These are phyloP conservation scores for Erebia aethiops DNA, from an alignment of 2,888 invertebrate species.

Conservation along the genomic window DNA sequence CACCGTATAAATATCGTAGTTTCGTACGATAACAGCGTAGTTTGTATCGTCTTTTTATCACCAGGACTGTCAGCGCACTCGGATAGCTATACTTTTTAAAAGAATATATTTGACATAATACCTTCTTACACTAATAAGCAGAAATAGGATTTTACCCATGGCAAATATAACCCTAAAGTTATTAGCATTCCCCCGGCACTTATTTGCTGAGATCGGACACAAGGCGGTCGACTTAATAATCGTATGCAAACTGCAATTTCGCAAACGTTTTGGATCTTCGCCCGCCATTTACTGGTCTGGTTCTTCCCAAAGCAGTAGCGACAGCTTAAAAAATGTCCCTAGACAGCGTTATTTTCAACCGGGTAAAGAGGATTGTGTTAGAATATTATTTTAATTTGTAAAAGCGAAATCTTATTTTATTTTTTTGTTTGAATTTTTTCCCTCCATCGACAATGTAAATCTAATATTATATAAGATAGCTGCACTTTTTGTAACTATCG, in stretches of 20 bases:
- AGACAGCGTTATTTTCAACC: constrained; percentile 10
- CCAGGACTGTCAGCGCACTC: too few relatives aligned
- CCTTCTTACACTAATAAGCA: neutral
- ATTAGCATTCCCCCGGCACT: constrained; percentile 11
- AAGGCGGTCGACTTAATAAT: constrained; percentile 16
- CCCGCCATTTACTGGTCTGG: constrained; percentile 14
- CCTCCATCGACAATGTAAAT: too few relatives aligned
- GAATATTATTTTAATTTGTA: neutral
- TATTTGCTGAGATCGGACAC: constrained; percentile 6
- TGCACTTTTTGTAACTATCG: too few relatives aligned
- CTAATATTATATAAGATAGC: too few relatives aligned
- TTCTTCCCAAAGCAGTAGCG: constrained; percentile 1
- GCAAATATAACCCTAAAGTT: constrained; percentile 2
- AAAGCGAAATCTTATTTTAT: neutral
- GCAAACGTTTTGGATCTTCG: constrained; percentile 13
- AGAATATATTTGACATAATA: too few relatives aligned
- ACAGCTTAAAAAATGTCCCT: constrained; percentile 13
- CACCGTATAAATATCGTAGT: too few relatives aligned
- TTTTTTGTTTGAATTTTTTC: neutral
- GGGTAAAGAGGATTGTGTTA: neutral
- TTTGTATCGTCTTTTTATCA: too few relatives aligned
- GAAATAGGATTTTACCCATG: neutral
- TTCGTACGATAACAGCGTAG: too few relatives aligned
- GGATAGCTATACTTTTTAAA: too few relatives aligned
- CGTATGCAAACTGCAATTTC: constrained; percentile 19